Percentiles rank a stretch among this genome's conserved stretches.
Evolutionary conservation across 2,888 invertebrate genomes (phyloP).

Genomic region (Caenorhabditis sp.): DNA sequence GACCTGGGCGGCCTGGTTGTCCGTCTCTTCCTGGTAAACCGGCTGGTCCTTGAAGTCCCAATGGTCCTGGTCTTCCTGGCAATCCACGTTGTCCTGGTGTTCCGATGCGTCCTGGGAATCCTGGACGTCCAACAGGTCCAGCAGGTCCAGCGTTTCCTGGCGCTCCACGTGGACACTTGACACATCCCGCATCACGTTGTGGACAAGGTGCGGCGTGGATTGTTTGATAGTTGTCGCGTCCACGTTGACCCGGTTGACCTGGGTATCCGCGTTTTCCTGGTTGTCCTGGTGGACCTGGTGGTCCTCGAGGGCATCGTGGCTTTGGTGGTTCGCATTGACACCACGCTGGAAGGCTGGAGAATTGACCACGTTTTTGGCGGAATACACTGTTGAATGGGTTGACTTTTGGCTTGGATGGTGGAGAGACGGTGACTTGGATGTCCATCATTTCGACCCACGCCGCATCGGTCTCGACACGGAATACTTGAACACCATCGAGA

Average conservation of each 20-base stretch:
- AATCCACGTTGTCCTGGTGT: constrained; percentile 29
- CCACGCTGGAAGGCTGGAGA: constrained; percentile 55
- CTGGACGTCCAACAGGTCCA: constrained; percentile 45
- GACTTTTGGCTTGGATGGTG: constrained; percentile 59
- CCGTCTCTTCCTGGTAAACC: constrained; percentile 48
- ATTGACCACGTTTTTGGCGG: constrained; percentile 58
- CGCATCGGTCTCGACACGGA: constrained; percentile 60
- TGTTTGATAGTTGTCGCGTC: constrained; percentile 53
- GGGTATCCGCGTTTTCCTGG: constrained; percentile 51
- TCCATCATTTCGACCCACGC: constrained; percentile 63
- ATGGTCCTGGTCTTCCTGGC: constrained; percentile 30
- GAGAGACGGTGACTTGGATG: constrained; percentile 61
- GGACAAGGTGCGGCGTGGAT: constrained; percentile 52
- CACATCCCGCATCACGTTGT: constrained; percentile 42
- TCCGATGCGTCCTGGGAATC: constrained; percentile 28
- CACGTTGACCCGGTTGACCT: constrained; percentile 51
- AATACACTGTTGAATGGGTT: constrained; percentile 58
- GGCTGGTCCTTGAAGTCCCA: constrained; percentile 41
- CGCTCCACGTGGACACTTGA: constrained; percentile 49
- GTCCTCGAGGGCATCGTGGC: constrained; percentile 57
- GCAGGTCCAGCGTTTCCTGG: constrained; percentile 41
- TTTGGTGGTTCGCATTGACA: constrained; percentile 61
- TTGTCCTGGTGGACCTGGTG: constrained; percentile 58
- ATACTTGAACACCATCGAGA: constrained; percentile 57
- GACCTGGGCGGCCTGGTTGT: constrained; percentile 50